A percentile compares a stretch with the other conserved stretches of the same genome.
These are phyloP conservation scores for Chaetops frenatus DNA, from an alignment of 2,113 vertebrate species.

Conservation along the genomic window DNA sequence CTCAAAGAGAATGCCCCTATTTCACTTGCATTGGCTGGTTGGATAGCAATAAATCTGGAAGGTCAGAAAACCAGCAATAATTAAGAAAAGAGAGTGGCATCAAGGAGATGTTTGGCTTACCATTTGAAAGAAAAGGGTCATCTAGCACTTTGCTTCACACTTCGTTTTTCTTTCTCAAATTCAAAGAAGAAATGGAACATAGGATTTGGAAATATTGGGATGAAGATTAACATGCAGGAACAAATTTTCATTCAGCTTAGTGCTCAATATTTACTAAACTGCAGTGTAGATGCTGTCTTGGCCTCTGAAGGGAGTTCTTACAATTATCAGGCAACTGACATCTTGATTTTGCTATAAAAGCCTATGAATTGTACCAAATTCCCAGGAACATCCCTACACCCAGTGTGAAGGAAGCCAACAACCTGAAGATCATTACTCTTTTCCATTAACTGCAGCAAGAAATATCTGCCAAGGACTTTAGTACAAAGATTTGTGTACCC, in stretches of 20 bases:
- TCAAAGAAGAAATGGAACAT: not conserved
- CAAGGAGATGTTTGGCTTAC: not conserved
- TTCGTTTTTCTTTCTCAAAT: not conserved
- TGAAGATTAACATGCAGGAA: not conserved
- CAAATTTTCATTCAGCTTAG: not conserved
- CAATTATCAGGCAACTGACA: not conserved
- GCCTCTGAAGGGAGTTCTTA: not conserved
- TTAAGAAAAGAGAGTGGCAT: not conserved
- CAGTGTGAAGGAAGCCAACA: not conserved
- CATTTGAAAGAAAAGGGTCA: not conserved
- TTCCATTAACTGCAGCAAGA: not conserved
- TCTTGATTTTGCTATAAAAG: not conserved
- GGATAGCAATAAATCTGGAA: not conserved
- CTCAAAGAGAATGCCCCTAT: not conserved
- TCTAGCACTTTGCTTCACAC: not conserved
- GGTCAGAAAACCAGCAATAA: not conserved
- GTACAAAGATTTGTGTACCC: not conserved
- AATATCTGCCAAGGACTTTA: not conserved
- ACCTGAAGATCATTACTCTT: not conserved
- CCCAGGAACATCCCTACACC: not conserved
- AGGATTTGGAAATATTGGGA: not conserved
- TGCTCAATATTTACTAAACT: not conserved
- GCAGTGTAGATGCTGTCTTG: not conserved
- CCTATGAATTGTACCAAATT: not conserved
- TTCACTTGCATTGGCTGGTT: not conserved